Evolutionary conservation across 1,140 invertebrate species (phyloP), one percentile per base, ranked within the genome.

Genomic region (Oedothorax gibbosus): DNA sequence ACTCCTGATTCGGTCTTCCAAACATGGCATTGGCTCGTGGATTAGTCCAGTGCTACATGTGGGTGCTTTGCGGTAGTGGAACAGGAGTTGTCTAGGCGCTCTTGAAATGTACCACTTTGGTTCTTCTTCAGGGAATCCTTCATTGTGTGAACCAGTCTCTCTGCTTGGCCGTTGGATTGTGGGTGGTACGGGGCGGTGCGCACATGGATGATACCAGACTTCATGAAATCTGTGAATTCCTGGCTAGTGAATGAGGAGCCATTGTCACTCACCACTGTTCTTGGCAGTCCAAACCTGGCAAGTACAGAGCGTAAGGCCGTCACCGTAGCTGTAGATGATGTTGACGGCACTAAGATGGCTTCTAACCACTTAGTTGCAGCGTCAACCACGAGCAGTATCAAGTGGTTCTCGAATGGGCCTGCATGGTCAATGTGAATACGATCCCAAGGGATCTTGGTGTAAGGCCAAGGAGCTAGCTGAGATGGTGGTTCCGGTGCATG

Each of bases 161-260:
- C 90, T 14, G 88, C 89, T 71, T 90, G 88, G 0, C 91, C 91
- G 87, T 91, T 91, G 11, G 89, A 89, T 85, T 90, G 89, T 12
- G 89, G 87, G 87, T 91, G 89, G n/a, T 87, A 86, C 73, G 90
- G 88, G 86, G 88, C 89, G 21, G 88, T 88, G 35, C 88, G 89
- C 72, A 88, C 75, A 53, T 90, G 89, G 50, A 87, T 57, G 84
- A 91, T 90, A 9, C 89, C 87, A 88, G 90, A 91, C 72, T 88
- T 87, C 56, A 88, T 79, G 87, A 92, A 92, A 2, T 83, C 54
- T 86, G 82, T 71, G 85, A 92, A 91, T 86, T 90, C 88, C 66
- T 86, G 64, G 11, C 88, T 90, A 10, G 87, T 88, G 86, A 91
- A 92, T 69, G 90, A 87, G 15, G 89, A 88, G 53, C 89, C 89